Conservation (phyloP, 2,113 vertebrate species). For the Carassius gibelio region DNA sequence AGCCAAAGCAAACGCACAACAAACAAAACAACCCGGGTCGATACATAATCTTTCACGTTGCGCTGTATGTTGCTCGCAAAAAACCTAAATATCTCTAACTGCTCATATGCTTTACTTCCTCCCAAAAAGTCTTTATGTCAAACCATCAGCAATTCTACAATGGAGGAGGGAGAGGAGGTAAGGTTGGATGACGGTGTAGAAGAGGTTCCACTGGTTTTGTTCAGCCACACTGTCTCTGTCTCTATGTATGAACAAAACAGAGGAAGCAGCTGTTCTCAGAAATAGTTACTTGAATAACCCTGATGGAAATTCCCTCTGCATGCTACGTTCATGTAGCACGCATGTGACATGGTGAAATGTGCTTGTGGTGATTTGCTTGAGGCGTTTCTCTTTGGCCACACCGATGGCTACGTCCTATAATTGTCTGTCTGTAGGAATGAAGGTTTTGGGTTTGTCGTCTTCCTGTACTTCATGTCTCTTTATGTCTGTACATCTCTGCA, state of each 20-base stretch:
- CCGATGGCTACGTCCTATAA: conserved; percentile 44
- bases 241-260: conserved; percentile 56
- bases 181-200: conserved; percentile 66
- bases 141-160: conserved; percentile 84
- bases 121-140: conserved; percentile 79
- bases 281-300: conserved; percentile 14
- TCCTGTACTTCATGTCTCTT: conserved; percentile 43
- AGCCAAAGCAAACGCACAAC: not conserved
- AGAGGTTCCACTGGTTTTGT: conserved; percentile 55
- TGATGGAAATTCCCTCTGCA: conserved; percentile 62
- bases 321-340: conserved; percentile 77
- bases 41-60: not conserved
- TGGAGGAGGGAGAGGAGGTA: conserved; percentile 84
- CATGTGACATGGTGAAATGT: conserved; percentile 67
- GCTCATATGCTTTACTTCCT: conserved; percentile 71
- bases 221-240: conserved; percentile 69
- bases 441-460: conserved; percentile 34
- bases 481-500: conserved; percentile 19
- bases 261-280: conserved; percentile 32
- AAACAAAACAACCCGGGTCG: not conserved
- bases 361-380: conserved; percentile 66
- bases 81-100: conserved; percentile 70
- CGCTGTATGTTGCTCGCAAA: conserved; percentile 32
- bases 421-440: conserved; percentile 57
- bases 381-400: conserved; percentile 43